A percentile compares a stretch with the other conserved stretches of the same genome.
Conservation (phyloP, 2,797 vertebrate genomes). For the Lacerta bilineata region DNA sequence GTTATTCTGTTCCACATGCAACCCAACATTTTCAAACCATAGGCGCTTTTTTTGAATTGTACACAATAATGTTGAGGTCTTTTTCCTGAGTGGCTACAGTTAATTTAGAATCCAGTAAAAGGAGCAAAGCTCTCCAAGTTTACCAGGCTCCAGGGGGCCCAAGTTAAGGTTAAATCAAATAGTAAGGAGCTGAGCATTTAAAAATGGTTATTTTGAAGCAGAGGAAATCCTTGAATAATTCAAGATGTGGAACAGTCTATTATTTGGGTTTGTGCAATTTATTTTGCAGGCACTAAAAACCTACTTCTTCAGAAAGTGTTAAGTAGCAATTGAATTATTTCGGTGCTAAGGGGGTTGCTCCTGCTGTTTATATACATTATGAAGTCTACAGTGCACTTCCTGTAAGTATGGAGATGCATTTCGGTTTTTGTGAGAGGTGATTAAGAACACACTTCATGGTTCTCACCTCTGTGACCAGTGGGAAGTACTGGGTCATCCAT, state of each 20-base stretch:
- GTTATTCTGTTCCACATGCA: background rate
- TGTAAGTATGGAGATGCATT: background rate
- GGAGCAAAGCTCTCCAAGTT: conserved; percentile 8
- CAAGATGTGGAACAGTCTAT: conserved; percentile 22
- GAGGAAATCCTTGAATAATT: conserved; percentile 26
- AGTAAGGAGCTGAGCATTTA: background rate
- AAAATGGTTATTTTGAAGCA: conserved; percentile 12
- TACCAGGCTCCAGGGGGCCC: background rate
- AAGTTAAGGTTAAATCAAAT: conserved; percentile 16
- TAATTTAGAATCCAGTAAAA: conserved; percentile 17
- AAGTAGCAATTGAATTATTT: conserved; percentile 16
- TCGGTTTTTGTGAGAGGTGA: background rate
- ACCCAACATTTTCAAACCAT: background rate
- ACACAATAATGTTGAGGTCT: background rate
- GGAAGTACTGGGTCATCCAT: background rate
- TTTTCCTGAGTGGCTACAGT: background rate
- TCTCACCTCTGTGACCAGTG: background rate
- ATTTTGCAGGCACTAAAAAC: conserved; percentile 25
- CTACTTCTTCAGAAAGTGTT: background rate
- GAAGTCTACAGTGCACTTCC: background rate
- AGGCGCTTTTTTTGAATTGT: background rate
- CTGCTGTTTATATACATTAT: background rate
- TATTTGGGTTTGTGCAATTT: conserved; percentile 17
- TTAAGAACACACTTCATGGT: background rate
- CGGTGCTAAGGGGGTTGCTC: background rate